Conservation (phyloP, 2,888 invertebrate genomes). For the Polymixis flavicincta region DNA sequence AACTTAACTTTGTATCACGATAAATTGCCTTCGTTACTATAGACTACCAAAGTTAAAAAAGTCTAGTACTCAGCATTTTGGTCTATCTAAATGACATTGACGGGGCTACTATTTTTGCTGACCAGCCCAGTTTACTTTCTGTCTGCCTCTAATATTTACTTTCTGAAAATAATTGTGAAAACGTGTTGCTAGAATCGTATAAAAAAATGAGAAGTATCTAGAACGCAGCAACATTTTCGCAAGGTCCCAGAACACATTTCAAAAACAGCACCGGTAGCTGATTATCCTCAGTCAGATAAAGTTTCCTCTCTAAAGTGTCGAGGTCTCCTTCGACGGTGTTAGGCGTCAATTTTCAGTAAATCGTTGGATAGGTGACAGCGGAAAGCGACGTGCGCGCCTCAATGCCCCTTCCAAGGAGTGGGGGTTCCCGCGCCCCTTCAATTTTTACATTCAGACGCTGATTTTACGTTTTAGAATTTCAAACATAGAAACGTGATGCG, state of each 20-base stretch:
- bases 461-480: constrained; percentile 86
- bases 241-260: constrained; percentile 11
- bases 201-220: constrained; percentile 11
- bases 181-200: not conserved
- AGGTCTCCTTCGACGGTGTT: constrained; percentile 72
- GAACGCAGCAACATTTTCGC: constrained; percentile 2
- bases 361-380: constrained; percentile 80
- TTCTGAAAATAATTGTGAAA: not conserved
- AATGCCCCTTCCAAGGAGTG: constrained; percentile 59
- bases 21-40: constrained; percentile 37
- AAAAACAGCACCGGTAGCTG: constrained; percentile 32
- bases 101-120: constrained; percentile 9
- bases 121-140: not conserved
- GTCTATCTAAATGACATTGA: constrained; percentile 59
- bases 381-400: constrained; percentile 71
- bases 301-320: constrained; percentile 71
- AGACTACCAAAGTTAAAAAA: constrained; percentile 20
- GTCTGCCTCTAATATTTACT: not conserved
- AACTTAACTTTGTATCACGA: constrained; percentile 40
- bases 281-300: constrained; percentile 66
- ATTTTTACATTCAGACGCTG: constrained; percentile 85
- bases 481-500: constrained; percentile 84
- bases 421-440: constrained; percentile 74
- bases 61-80: constrained; percentile 29
- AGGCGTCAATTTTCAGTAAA: constrained; percentile 83